Base-by-base conservation (phyloP, 2,113 vertebrate genomes). In the Zosterops japonicus region DNA sequence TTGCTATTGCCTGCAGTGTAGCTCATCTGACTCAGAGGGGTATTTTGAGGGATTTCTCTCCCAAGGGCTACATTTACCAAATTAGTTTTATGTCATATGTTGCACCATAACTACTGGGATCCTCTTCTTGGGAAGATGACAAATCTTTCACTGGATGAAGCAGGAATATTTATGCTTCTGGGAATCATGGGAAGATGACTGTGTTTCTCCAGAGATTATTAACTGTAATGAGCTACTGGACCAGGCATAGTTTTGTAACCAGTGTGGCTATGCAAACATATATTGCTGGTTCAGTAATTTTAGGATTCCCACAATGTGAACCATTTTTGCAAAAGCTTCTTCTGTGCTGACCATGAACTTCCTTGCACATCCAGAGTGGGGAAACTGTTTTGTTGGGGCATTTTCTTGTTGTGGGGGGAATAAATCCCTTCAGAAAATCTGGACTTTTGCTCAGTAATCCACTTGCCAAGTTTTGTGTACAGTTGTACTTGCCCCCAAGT, bases 51-150 rank as follows among this genome's bases (percentile, higher is more conserved):
- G 69, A 81, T 90, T 89, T 93, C 33, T 89, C 27, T 92, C 60
- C 72, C 41, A 52, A 64, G 36, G 47, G 28, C 39, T 71, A 28
- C 4, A 11, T 81, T 89, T 91, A 71, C 35, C 33, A 36, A 71
- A 87, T 75, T 71, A 60, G 8, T 77, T 89, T 91, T 68, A 33
- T 50, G 23, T 92, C 29, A 16, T 41, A 15, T 36, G 5, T 92
- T 95, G 71, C 2, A 0, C 44, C 20, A 5, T 83, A 88, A 53
- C 50, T 69, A 80, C 28, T 33, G 60, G 75, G 41, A 92, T 82
- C 42, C 28, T 85, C 47, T 75, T 89, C 71, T 89, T 82, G 41
- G 44, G 80, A 94, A 89, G 77, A 65, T 90, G 88, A 92, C 68
- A 89, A 64, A 87, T 63, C 17, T 89, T 86, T 71, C 56, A 67